Evolutionary conservation across 2,797 vertebrate genomes (phyloP).

Genomic region (Centroberyx gerrardi): DNA sequence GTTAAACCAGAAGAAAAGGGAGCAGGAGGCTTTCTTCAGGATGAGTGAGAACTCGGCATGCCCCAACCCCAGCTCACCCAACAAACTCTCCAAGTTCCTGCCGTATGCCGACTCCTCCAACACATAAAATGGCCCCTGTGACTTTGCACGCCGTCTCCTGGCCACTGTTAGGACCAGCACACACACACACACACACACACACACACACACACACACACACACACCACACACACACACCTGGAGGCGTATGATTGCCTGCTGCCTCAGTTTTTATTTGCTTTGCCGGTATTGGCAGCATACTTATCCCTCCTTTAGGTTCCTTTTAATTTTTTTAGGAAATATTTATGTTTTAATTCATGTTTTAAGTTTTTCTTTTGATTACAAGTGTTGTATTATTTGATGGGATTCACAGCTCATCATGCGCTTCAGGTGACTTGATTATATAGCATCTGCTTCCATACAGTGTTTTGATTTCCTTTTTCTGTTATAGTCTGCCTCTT

Average conservation of each 20-base stretch:
- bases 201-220: not conserved
- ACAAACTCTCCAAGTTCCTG: constrained; percentile 92
- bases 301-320: constrained; percentile 37
- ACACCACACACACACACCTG: not conserved
- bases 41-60: constrained; percentile 82
- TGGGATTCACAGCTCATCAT: constrained; percentile 4
- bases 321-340: constrained; percentile 52
- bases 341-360: constrained; percentile 67
- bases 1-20: constrained; percentile 90
- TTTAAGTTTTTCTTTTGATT: constrained; percentile 21
- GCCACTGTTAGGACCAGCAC: constrained; percentile 11
- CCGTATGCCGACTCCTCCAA: constrained; percentile 88
- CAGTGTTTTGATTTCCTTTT: constrained; percentile 38
- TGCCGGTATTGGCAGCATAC: constrained; percentile 13
- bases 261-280: constrained; percentile 42
- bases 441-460: constrained; percentile 9
- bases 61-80: constrained; percentile 85
- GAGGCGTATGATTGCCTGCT: constrained; percentile 25
- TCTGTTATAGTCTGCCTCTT: not conserved
- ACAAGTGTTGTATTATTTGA: constrained; percentile 6
- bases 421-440: not conserved
- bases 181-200: not conserved
- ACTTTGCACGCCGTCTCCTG: not conserved
- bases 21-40: constrained; percentile 95
- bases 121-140: constrained; percentile 64